A percentile compares a stretch with the other conserved stretches of the same genome.
Conservation (phyloP, 2,113 vertebrate species). For the Hassar affinis region DNA sequence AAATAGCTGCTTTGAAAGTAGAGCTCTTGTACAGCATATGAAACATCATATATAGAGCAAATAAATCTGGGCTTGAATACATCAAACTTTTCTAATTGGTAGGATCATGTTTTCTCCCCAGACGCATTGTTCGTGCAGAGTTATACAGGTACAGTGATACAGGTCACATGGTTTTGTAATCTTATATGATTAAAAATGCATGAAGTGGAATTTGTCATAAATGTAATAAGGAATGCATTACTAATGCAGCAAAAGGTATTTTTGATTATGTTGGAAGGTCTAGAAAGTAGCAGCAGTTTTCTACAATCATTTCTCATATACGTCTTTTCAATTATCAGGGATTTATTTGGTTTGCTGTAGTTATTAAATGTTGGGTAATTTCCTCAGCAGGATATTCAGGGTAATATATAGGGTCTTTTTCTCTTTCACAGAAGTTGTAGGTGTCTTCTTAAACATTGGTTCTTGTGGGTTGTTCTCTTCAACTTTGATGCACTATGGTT, state of each 20-base stretch:
- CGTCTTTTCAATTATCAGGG: not conserved
- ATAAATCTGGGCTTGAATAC: not conserved
- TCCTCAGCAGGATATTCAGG: not conserved
- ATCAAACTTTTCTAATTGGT: not conserved
- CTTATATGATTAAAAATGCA: not conserved
- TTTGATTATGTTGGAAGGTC: not conserved
- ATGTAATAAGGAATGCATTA: not conserved
- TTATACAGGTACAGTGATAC: not conserved
- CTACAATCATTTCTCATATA: not conserved
- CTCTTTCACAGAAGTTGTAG: not conserved
- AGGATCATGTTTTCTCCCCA: not conserved
- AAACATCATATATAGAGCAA: not conserved
- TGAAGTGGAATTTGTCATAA: not conserved
- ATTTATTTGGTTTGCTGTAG: slow-evolving; percentile 2
- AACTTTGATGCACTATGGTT: not conserved
- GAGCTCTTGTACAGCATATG: too few relatives aligned
- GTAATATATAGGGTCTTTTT: not conserved
- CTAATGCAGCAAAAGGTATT: not conserved
- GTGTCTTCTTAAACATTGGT: slow-evolving; percentile 1
- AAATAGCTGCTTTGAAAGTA: slow-evolving; percentile 55
- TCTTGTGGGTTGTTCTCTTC: not conserved
- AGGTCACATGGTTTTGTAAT: not conserved
- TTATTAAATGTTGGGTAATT: slow-evolving; percentile 1
- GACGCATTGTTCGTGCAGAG: not conserved
- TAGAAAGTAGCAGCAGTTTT: not conserved